phyloP scores from a whole-genome alignment of 2,797 vertebrate genomes.

The Pangasius larnaudii region DNA sequence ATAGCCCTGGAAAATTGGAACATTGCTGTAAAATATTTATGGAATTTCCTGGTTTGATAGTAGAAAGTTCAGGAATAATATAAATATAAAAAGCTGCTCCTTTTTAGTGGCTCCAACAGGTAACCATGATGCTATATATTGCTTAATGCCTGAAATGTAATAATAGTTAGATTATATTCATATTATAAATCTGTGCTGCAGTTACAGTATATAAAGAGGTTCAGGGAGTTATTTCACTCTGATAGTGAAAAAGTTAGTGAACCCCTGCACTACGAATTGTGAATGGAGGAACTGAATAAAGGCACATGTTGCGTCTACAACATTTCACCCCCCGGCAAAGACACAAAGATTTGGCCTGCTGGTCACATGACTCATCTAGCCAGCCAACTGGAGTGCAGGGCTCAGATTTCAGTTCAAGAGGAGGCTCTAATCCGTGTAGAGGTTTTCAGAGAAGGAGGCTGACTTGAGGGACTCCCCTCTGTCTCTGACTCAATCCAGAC shows the following conservation, averaged over 20 bases:
- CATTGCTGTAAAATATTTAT: not conserved
- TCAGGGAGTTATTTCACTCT: not conserved
- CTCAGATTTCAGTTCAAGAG: slow-evolving; percentile 80
- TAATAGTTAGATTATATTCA: not conserved
- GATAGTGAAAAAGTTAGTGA: not conserved
- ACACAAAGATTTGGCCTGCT: slow-evolving; percentile 66
- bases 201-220: not conserved
- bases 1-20: not conserved
- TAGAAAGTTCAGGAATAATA: not conserved
- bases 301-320: not conserved
- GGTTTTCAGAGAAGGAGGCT: slow-evolving; percentile 63
- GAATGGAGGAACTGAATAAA: not conserved
- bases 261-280: not conserved
- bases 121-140: not conserved
- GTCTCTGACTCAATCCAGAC: slow-evolving; percentile 35
- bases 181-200: not conserved
- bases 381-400: slow-evolving; percentile 71
- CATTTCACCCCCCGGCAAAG: slow-evolving; percentile 45
- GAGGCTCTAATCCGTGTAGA: slow-evolving; percentile 58
- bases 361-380: slow-evolving; percentile 73
- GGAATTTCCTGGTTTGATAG: not conserved
- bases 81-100: not conserved
- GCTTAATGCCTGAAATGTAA: not conserved
- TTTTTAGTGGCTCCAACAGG: not conserved
- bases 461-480: slow-evolving; percentile 27